Conservation (phyloP, 2,113 vertebrate species). For the Platycercus adscitus region DNA sequence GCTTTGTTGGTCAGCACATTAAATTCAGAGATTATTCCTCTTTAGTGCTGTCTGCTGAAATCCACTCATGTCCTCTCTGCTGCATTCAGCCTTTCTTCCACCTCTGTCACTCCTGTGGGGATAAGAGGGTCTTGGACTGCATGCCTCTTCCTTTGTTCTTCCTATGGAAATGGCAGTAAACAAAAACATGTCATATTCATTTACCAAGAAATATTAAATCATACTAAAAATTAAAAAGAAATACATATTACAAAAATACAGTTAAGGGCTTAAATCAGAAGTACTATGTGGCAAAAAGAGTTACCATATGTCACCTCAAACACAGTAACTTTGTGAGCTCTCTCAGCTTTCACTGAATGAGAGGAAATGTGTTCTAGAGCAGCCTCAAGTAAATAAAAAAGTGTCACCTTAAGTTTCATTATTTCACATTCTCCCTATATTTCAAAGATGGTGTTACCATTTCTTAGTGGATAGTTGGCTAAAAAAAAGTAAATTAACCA, state of each 20-base stretch:
- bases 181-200: neutral
- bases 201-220: neutral
- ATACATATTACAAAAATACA: neutral
- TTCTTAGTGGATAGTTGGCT: neutral
- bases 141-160: neutral
- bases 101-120: neutral
- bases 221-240: neutral
- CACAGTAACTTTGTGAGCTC: neutral
- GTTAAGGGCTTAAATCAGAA: neutral
- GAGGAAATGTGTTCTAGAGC: neutral
- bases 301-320: neutral
- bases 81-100: neutral
- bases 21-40: neutral
- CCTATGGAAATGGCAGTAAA: neutral
- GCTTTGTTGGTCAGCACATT: constrained; percentile 27
- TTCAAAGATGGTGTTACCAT: neutral
- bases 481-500: neutral
- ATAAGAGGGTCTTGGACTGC: neutral
- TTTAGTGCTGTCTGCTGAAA: constrained; percentile 7
- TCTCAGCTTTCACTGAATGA: neutral
- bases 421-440: neutral
- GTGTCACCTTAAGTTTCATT: neutral
- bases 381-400: neutral
- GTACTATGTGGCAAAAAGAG: neutral
- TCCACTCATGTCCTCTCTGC: neutral